These are phyloP conservation scores for Propsilocerus akamusi DNA, from an alignment of 1,140 invertebrate genomes.

Conservation along the genomic window DNA sequence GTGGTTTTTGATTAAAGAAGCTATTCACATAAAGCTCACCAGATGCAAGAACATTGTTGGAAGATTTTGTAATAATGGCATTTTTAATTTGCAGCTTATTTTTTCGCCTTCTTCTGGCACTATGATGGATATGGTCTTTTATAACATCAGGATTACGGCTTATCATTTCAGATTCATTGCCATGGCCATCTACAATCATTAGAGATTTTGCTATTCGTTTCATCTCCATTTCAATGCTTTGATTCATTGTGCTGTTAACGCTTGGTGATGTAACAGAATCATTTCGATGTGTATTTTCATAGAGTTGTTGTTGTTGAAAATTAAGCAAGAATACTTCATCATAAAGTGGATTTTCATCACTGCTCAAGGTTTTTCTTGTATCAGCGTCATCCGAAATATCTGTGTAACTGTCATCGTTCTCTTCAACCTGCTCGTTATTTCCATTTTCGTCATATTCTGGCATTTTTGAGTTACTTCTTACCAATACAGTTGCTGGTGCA, in stretches of 20 bases:
- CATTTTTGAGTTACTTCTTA: neutral
- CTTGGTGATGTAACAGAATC: neutral
- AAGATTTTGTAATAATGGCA: neutral
- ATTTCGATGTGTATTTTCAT: neutral
- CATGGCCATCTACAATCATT: no score
- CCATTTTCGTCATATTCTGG: neutral
- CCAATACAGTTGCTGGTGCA: neutral
- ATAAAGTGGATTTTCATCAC: neutral
- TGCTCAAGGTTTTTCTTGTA: neutral
- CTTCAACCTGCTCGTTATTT: neutral
- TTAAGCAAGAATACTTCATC: neutral
- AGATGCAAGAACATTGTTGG: neutral
- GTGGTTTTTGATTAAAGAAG: neutral
- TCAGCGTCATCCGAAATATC: neutral
- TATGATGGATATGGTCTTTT: neutral
- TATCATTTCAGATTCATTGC: neutral
- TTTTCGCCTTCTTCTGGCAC: neutral
- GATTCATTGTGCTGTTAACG: neutral
- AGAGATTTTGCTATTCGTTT: neutral
- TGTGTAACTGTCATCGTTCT: neutral
- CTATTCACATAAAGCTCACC: neutral
- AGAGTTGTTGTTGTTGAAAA: neutral
- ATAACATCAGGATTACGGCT: neutral
- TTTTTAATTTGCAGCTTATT: conserved; percentile 1
- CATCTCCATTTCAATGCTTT: conserved; percentile 1